Percentiles rank a stretch among this genome's conserved stretches.
phyloP scores from a whole-genome alignment of 2,888 invertebrate genomes.

The Pseudococcus viburni region DNA sequence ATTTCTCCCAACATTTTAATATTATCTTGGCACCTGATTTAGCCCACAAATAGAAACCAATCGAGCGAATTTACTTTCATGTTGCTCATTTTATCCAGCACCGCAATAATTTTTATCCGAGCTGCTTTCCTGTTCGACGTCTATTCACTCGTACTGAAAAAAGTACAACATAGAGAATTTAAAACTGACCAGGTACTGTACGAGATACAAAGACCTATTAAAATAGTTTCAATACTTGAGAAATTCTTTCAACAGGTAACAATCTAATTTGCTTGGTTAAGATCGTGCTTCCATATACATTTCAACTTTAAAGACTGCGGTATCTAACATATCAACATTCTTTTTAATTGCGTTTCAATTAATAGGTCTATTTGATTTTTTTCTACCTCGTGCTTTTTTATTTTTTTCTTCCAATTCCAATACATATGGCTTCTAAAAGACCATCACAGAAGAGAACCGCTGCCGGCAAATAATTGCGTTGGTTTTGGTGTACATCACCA shows the following conservation, averaged over 20 bases:
- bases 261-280: slow-evolving; percentile 33
- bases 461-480: slow-evolving; percentile 35
- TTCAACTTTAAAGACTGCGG: slow-evolving; percentile 20
- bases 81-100: background rate
- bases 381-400: slow-evolving; percentile 13
- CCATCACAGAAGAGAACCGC: background rate
- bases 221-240: slow-evolving; percentile 39
- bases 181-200: background rate
- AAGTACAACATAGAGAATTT: background rate
- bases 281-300: background rate
- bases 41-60: too few relatives aligned
- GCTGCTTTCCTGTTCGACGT: background rate
- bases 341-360: slow-evolving; percentile 40
- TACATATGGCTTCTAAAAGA: slow-evolving; percentile 20
- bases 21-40: too few relatives aligned
- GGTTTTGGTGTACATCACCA: background rate
- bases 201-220: slow-evolving; percentile 31
- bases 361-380: slow-evolving; percentile 28
- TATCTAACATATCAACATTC: slow-evolving; percentile 27
- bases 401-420: background rate
- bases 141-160: background rate
- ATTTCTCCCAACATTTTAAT: too few relatives aligned
- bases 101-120: background rate
- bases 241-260: slow-evolving; percentile 47
- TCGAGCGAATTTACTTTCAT: background rate